Evolutionary conservation across 2,797 vertebrate genomes (phyloP), one percentile per base, ranked within the genome.

Genomic region (Fratercula arctica): DNA sequence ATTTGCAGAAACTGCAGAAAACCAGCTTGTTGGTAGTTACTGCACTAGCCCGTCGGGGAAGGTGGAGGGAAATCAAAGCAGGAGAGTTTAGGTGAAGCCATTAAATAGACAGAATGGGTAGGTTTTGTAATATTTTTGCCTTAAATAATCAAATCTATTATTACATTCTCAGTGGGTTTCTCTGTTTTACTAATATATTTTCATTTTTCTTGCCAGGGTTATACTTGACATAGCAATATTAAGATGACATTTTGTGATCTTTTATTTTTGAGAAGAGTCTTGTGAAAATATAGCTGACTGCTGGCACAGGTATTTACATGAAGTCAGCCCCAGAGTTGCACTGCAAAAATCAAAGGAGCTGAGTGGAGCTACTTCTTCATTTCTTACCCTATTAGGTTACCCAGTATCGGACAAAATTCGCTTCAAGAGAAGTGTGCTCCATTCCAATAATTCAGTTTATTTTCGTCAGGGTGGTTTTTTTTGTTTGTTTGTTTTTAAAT

Each of bases 1-100:
- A 82, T 86, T 90, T 91, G 43, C 68, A 90, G 70, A 83, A 89
- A 72, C 63, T 54, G 89, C 45, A 85, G 87, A 78, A 81, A 88
- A 66, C 6, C 61, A 90, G 24, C 66, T 64, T 33, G 28, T 57
- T 74, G 45, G 45, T 50, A 48, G 45, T 53, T 82, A 63, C 60
- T 33, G 3, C 51, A 33, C 53, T 70, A 46, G 41, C 76, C 57
- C 59, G 63, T 4, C 43, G 53, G 18, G 87, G 37, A 6, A 92
- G 24, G 50, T 39, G 14, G 31, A 94, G 4, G 48, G 31, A 76
- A 95, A 86, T 43, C 50, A 66, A 53, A 89, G 41, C 53, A 78
- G 46, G 12, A 68, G 24, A 64, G 14, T 67, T 80, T 21, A 87
- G 59, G 56, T 77, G 57, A 94, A 85, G 33, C 19, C 51, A 46